A percentile compares a stretch with the other conserved stretches of the same genome.
Evolutionary conservation across 1,140 invertebrate species (phyloP).

Genomic region (Trachymyrmex septentrionalis): DNA sequence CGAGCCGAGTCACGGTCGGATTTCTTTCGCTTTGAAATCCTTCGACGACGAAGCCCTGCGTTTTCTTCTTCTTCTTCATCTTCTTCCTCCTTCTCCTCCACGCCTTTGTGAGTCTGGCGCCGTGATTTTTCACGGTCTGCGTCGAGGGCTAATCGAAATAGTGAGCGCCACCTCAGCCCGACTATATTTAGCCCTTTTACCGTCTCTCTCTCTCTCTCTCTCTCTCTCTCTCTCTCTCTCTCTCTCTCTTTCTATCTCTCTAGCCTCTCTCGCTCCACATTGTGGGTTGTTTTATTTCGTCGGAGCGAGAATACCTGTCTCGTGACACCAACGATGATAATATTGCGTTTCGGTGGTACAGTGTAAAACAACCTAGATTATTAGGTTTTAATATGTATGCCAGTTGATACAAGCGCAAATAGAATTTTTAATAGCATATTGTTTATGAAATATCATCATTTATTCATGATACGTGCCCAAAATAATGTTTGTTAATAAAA

Average conservation of each 20-base stretch:
- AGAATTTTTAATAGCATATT: slow-evolving; percentile 5
- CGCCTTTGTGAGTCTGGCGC: slow-evolving; percentile 72
- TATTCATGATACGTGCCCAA: not conserved
- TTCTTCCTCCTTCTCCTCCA: slow-evolving; percentile 11
- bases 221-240: not conserved
- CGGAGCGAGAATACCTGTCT: slow-evolving; percentile 35
- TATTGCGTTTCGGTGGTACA: not conserved
- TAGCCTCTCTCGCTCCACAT: not conserved
- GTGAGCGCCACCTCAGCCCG: slow-evolving; percentile 54
- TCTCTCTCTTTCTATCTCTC: not conserved
- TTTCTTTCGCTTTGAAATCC: slow-evolving; percentile 70
- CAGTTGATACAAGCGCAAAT: not conserved
- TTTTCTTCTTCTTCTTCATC: slow-evolving; percentile 36
- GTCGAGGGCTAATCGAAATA: slow-evolving; percentile 72
- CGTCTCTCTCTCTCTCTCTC: slow-evolving; percentile 10
- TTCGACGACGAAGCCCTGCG: slow-evolving; percentile 46
- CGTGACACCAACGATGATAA: slow-evolving; percentile 37
- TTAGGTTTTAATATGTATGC: slow-evolving; percentile 40
- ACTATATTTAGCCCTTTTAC: slow-evolving; percentile 62
- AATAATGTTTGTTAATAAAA: not conserved
- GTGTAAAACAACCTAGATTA: slow-evolving; percentile 31
- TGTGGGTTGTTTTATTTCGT: slow-evolving; percentile 36
- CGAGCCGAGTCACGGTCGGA: slow-evolving; percentile 71
- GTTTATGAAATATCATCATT: not conserved
- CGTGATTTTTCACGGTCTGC: slow-evolving; percentile 79